Percentiles rank a stretch among this genome's conserved stretches.
These are phyloP conservation scores for Brachionus koreanus DNA, from an alignment of 1,140 invertebrate species.

Conservation along the genomic window DNA sequence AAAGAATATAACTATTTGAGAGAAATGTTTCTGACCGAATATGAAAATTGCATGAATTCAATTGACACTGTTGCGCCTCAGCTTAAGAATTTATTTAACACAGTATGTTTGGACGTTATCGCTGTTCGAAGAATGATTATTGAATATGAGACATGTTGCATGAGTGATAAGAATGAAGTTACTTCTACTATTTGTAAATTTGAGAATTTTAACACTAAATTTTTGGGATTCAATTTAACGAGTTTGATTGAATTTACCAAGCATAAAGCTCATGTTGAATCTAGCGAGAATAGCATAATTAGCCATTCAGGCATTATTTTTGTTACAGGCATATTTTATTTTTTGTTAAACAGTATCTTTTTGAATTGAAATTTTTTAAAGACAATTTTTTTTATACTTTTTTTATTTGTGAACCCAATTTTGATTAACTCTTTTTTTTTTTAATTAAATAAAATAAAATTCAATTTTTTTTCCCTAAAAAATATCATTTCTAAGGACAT, in stretches of 20 bases:
- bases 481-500: no score
- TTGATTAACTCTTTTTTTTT: background rate
- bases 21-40: slow-evolving; percentile 28
- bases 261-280: background rate
- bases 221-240: background rate
- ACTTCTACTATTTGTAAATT: slow-evolving; percentile 7
- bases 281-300: background rate
- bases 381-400: background rate
- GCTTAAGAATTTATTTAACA: slow-evolving; percentile 22
- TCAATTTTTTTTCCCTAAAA: no score
- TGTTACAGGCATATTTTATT: background rate
- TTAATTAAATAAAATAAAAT: no score
- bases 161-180: background rate
- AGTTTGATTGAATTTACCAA: background rate
- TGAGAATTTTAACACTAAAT: slow-evolving; percentile 21
- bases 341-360: background rate
- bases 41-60: slow-evolving; percentile 24
- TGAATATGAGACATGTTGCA: slow-evolving; percentile 26
- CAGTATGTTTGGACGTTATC: slow-evolving; percentile 27
- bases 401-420: background rate
- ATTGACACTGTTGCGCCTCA: background rate
- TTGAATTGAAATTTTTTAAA: background rate
- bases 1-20: slow-evolving; percentile 27
- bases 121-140: slow-evolving; percentile 18
- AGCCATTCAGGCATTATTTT: background rate